phyloP scores from a whole-genome alignment of 2,797 vertebrate species.

The Anniella stebbinsi region DNA sequence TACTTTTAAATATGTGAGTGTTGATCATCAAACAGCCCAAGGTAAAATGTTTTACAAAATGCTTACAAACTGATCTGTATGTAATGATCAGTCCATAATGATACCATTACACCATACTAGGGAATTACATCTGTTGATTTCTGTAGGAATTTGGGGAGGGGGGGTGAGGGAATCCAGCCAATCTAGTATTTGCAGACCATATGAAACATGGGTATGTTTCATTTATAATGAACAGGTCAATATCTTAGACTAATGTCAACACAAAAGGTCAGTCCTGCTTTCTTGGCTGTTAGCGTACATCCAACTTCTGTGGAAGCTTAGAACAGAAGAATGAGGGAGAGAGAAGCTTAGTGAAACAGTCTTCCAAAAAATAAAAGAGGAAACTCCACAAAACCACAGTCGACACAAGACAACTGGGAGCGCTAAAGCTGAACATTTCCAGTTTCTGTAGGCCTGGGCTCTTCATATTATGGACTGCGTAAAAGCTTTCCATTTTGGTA shows the following conservation, averaged over 20 bases:
- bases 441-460: conserved; percentile 33
- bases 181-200: conserved; percentile 33
- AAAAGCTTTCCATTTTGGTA: conserved; percentile 58
- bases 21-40: conserved; percentile 27
- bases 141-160: conserved; percentile 32
- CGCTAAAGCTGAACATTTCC: conserved; percentile 44
- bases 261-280: conserved; percentile 29
- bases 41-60: conserved; percentile 55
- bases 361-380: conserved; percentile 58
- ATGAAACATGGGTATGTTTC: conserved; percentile 2
- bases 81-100: conserved; percentile 13
- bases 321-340: conserved; percentile 63
- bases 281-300: conserved; percentile 41
- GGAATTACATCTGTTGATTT: conserved; percentile 54
- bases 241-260: conserved; percentile 14
- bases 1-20: not conserved
- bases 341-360: conserved; percentile 32
- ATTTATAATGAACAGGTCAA: conserved; percentile 14
- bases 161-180: not conserved
- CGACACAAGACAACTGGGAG: conserved; percentile 56
- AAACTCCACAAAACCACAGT: conserved; percentile 44
- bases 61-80: conserved; percentile 47
- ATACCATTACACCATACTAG: conserved; percentile 31
- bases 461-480: conserved; percentile 10
- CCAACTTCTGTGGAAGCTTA: conserved; percentile 57